Conservation (phyloP, 1,140 invertebrate species). For the Globodera rostochiensis region DNA sequence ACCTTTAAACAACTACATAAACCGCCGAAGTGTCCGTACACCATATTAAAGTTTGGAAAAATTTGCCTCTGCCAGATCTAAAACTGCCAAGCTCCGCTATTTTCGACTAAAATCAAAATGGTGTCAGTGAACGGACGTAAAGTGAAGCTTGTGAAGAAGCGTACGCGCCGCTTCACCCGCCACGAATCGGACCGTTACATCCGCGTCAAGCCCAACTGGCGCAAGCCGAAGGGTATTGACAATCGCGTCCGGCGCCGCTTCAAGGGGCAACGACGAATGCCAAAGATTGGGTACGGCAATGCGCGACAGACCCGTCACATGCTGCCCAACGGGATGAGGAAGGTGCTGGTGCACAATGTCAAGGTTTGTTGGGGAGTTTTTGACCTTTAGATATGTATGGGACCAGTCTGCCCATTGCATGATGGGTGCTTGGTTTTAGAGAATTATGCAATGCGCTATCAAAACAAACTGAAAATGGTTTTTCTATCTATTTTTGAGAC, state of each 20-base stretch:
- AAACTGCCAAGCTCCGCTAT: too few relatives aligned
- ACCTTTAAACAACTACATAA: too few relatives aligned
- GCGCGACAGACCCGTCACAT: constrained; percentile 83
- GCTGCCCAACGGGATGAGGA: constrained; percentile 94
- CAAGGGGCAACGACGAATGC: constrained; percentile 98
- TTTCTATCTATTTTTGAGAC: too few relatives aligned
- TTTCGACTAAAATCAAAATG: constrained; percentile 38
- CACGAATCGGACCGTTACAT: constrained; percentile 58
- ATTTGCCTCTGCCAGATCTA: too few relatives aligned
- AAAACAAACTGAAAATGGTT: too few relatives aligned
- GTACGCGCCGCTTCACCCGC: constrained; percentile 55
- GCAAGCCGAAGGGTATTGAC: constrained; percentile 97
- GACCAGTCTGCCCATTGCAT: too few relatives aligned
- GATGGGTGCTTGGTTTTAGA: background rate
- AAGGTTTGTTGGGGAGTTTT: constrained; percentile 70
- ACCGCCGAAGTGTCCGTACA: too few relatives aligned
- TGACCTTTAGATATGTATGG: too few relatives aligned
- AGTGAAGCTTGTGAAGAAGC: constrained; percentile 57
- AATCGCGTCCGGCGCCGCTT: constrained; percentile 96
- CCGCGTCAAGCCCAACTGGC: constrained; percentile 75
- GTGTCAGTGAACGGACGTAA: constrained; percentile 54
- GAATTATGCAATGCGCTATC: constrained; percentile 12
- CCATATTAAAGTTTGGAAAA: too few relatives aligned
- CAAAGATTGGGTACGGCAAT: constrained; percentile 97
- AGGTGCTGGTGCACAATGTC: constrained; percentile 83